Evolutionary conservation across 2,888 invertebrate genomes (phyloP), one percentile per base, ranked within the genome.

Genomic region (Ischnus inquisitorius): DNA sequence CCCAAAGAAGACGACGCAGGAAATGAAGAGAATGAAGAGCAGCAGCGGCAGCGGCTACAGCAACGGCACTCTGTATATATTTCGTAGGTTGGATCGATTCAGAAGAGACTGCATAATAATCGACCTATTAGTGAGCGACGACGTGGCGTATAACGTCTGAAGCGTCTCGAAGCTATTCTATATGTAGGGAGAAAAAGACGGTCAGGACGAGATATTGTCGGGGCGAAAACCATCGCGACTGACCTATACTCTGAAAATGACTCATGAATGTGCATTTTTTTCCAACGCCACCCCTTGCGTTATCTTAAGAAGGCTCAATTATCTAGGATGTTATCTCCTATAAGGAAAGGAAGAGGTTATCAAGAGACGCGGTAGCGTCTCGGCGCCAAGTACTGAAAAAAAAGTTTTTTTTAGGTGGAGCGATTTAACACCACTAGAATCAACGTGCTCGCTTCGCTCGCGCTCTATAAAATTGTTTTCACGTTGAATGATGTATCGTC

Each of bases 81-180:
- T 67, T 43, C 22, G 46, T 71, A 68, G 41, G 69, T 60, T 75
- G 62, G 71, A 84, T 84, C 81, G 72, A 84, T 84, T 54, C 34
- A 34, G 69, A 80, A 77, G 68, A 81, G 69, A 81, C 84, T 78
- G 84, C 84, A 84, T 84, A 81, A 84, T 81, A 84, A 84, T 84
- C 74, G 69, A 78, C 69, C 43, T 64, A 84, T 84, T 84, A 78
- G 51, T n/a, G 39, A 43, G 60, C 78, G 46, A 19, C 28, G 65
- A 54, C 28, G 69, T 22, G 67, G 69, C 28, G 68, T 14, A 28
- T 69, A 48, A 12, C 72, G 41, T 51, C 67, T 51, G 41, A 48
- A 10, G 16, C 67, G 41, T 14, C 41, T 19, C 8, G 14, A 48
- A 34, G 62, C 12, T 51, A 41, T 62, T 72, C 54, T 60, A 5